phyloP scores from a whole-genome alignment of 2,113 vertebrate species.

The Centropristis striata region DNA sequence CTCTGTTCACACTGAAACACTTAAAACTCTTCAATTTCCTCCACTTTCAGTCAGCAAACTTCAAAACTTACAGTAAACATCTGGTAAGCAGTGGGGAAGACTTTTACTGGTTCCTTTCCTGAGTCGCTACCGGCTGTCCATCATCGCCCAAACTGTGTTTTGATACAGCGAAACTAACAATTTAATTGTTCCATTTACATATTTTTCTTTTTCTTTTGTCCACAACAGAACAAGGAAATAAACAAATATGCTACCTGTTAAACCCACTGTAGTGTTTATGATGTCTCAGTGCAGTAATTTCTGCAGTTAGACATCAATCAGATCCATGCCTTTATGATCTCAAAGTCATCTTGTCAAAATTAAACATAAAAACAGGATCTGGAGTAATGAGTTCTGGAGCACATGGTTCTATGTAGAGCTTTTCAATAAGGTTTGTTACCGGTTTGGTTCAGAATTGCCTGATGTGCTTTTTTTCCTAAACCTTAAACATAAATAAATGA shows the following conservation, averaged over 20 bases:
- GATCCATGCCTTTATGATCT: conserved; percentile 8
- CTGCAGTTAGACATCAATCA: conserved; percentile 28
- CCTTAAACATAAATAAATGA: no score
- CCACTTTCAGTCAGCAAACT: not conserved
- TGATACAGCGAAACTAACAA: not conserved
- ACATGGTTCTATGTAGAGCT: not conserved
- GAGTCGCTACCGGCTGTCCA: not conserved
- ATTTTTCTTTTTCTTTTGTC: conserved; percentile 16
- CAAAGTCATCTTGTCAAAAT: conserved; percentile 18
- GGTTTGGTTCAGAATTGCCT: no score
- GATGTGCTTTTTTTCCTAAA: no score
- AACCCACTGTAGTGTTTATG: not conserved
- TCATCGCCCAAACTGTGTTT: not conserved
- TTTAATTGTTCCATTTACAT: not conserved
- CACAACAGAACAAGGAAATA: not conserved
- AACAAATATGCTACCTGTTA: conserved; percentile 1
- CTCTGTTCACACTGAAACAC: not conserved
- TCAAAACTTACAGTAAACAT: not conserved
- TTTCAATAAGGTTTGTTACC: not conserved
- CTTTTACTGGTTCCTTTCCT: not conserved
- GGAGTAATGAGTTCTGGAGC: conserved; percentile 2
- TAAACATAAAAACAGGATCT: conserved; percentile 14
- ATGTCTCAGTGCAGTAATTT: not conserved
- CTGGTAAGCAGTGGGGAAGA: conserved; percentile 11
- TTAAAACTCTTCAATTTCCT: not conserved